Base-by-base conservation (phyloP, 2,888 invertebrate genomes). In the Apamea epomidion region DNA sequence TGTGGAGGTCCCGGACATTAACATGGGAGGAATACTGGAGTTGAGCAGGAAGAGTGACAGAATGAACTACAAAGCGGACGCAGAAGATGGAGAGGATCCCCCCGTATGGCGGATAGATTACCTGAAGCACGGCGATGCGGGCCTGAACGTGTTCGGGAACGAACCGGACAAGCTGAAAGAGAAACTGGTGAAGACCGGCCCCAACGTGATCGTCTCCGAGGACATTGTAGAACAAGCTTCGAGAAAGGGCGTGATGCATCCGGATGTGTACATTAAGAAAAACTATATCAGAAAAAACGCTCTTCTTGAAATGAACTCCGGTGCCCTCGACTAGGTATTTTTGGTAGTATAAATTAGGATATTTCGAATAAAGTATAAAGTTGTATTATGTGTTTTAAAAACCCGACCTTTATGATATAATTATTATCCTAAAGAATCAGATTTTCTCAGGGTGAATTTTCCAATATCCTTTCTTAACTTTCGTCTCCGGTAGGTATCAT, bases 71-170 rank as follows among this genome's bases (percentile, higher is more conserved):
- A 93, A 93, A 68, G 83, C 86, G 8, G 93, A 95, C 10, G 91
- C 93, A 0, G 89, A 88, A 0, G 92, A 95, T 18, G 91, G 93
- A 0, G 89, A 87, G 0, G 92, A 95, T 32, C 90, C 94, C 0
- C 94, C 96, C 0, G 93, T 95, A 0, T 97, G 97, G 97, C 89
- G 95, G 75, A 96, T 96, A 76, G 96, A 97, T 84, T 97, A 96
- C 86, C 93, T 92, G 92, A 96, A 95, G 84, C 96, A 96, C 75
- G 96, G 96, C 0, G 95, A 95, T 14, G 94, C 96, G 0, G 93
- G 93, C 51, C 51, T 95, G 0, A 94, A 94, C 85, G 88, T 92
- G 86, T 93, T 94, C 29, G 91, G 87, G 0, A 92, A 90, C 70
- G 93, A 93, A 10, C 87, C 90, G 0, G 93, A 94, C 29, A 83